A percentile compares a stretch with the other conserved stretches of the same genome.
Evolutionary conservation across 2,888 invertebrate genomes (phyloP).

Genomic region (Thereva nobilitata): DNA sequence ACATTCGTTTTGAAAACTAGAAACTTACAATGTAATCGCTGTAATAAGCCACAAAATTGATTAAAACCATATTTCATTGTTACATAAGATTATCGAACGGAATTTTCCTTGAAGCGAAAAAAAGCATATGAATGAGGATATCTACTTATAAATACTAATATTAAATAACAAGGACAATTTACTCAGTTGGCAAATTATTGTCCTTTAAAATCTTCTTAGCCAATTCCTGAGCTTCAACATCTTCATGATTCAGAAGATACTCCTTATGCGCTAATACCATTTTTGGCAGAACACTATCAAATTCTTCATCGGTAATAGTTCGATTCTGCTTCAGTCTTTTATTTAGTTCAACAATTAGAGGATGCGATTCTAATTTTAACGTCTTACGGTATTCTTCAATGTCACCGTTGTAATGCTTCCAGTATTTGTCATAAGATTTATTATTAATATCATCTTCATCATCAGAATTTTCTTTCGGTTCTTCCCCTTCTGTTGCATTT

Average conservation of each 20-base stretch:
- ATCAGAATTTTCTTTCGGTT: neutral
- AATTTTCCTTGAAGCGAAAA: too few species aligned
- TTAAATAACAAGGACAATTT: too few species aligned
- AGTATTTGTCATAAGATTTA: neutral
- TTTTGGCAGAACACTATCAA: conserved; percentile 16
- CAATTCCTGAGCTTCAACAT: conserved; percentile 29
- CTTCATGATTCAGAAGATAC: conserved; percentile 29
- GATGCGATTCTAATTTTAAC: conserved; percentile 12
- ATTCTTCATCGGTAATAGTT: neutral
- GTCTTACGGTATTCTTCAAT: conserved; percentile 17
- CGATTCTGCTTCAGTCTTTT: neutral
- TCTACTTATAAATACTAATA: too few species aligned
- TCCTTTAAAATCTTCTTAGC: conserved; percentile 17
- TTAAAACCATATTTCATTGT: too few species aligned
- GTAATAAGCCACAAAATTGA: too few species aligned
- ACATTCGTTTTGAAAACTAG: too few species aligned
- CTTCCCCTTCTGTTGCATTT: neutral
- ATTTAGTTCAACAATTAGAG: conserved; percentile 16
- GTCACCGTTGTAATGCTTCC: conserved; percentile 14
- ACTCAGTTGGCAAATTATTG: neutral
- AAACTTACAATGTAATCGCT: too few species aligned
- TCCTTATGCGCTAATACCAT: conserved; percentile 22
- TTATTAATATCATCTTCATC: neutral
- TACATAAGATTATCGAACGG: too few species aligned
- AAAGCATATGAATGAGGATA: too few species aligned